Base-by-base conservation (phyloP, 2,113 vertebrate genomes). In the Aspidoscelis tigris region DNA sequence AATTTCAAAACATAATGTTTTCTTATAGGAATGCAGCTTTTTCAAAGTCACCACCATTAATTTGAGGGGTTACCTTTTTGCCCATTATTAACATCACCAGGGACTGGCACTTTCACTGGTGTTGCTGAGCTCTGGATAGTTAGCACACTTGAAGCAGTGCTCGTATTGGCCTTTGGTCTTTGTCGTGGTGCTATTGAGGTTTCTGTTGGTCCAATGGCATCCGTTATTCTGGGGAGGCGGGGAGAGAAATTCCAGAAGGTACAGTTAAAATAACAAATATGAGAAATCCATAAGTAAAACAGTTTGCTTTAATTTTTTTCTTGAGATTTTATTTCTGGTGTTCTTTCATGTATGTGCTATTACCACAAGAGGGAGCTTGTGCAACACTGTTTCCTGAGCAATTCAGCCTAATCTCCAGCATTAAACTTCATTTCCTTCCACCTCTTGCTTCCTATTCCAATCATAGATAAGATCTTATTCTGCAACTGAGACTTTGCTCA, bases 141-240 rank as follows among this genome's bases (percentile, higher is more conserved):
- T 86, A 99, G 95, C 75, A 98, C 96, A 39, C 93, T 95, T 12
- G 96, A 94, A 92, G 96, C 93, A 39, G 94, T 82, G 87, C 91
- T 86, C 0, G 95, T 92, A 84, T 91, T 96, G 86, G 98, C 98
- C 94, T 99, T 99, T 87, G 99, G 99, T 94, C 98, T 97, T 94
- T 99, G 98, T 84, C 99, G 94, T 4, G 99, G 99, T 84, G 97
- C 98, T 86, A 99, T 99, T n/a, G 99, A 99, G 76, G 99, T 99
- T 94, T 99, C 98, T 26, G 99, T 99, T 86, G 99, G 99, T 70
- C 98, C 99, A 90, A 97, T 96, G 8, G 96, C 95, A 88, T 99
- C 98, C 10, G 97, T 99, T 94, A 99, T 98, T 95, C 99, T 99
- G 93, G 53, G 95, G 94, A 50, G 8, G 33, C 33, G 55, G 14